These are phyloP conservation scores for Rana temporaria DNA, from an alignment of 2,113 vertebrate species.

Conservation along the genomic window DNA sequence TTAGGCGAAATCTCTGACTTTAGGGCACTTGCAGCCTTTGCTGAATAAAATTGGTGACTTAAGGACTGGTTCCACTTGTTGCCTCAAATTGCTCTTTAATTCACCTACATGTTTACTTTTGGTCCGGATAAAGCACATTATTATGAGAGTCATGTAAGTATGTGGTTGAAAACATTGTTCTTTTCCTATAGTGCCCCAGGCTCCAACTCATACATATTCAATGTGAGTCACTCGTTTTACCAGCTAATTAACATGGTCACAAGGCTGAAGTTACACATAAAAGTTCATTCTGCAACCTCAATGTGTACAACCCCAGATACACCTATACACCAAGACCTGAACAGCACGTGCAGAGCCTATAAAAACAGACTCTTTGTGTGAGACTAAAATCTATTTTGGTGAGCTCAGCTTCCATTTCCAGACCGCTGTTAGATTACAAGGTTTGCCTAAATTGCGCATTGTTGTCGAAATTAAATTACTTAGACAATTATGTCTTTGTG, in stretches of 20 bases:
- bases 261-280: conserved; percentile 3
- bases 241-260: neutral
- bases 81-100: no score
- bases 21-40: no score
- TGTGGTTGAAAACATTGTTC: neutral
- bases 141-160: neutral
- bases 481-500: no score
- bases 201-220: neutral
- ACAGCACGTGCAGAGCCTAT: neutral
- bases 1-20: no score
- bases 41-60: no score
- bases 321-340: neutral
- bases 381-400: neutral
- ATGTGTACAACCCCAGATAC: no score
- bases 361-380: neutral
- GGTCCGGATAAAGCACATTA: neutral
- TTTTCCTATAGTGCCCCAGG: neutral
- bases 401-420: neutral
- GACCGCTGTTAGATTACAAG: neutral
- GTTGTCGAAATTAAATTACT: no score
- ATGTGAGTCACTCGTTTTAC: neutral
- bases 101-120: neutral
- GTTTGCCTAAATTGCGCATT: no score
- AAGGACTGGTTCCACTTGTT: no score
- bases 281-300: neutral